phyloP scores from a whole-genome alignment of 2,888 invertebrate genomes.

The Neoaliturus tenellus region DNA sequence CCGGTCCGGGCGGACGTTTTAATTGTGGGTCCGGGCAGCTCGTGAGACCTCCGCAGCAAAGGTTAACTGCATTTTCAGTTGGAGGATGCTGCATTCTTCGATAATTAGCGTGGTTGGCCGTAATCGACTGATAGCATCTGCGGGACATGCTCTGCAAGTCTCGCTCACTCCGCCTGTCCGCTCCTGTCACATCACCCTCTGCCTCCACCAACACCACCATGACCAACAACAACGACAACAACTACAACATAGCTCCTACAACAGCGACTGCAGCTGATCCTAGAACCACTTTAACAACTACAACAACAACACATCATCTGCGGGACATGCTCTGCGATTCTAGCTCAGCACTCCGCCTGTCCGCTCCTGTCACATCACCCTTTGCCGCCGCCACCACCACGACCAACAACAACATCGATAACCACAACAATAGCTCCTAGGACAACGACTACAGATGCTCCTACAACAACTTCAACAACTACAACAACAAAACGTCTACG shows the following conservation, averaged over 20 bases:
- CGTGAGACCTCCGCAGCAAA: slow-evolving; percentile 41
- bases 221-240: too few relatives aligned
- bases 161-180: neutral
- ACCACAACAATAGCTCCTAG: neutral
- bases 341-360: neutral
- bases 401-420: too few relatives aligned
- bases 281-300: too few relatives aligned
- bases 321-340: slow-evolving; percentile 2
- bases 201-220: too few relatives aligned
- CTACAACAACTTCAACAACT: too few relatives aligned
- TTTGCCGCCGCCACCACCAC: too few relatives aligned
- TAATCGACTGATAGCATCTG: slow-evolving; percentile 48
- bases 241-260: neutral
- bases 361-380: neutral
- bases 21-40: slow-evolving; percentile 29
- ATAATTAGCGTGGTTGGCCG: slow-evolving; percentile 41
- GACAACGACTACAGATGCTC: too few relatives aligned
- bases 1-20: slow-evolving; percentile 10
- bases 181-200: neutral
- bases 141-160: neutral
- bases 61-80: slow-evolving; percentile 52
- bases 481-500: slow-evolving; percentile 6
- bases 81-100: slow-evolving; percentile 34
- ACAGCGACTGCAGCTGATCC: too few relatives aligned
- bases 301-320: slow-evolving; percentile 18